Evolutionary conservation across 2,888 invertebrate genomes (phyloP).

Genomic region (Amphipyra berbera): DNA sequence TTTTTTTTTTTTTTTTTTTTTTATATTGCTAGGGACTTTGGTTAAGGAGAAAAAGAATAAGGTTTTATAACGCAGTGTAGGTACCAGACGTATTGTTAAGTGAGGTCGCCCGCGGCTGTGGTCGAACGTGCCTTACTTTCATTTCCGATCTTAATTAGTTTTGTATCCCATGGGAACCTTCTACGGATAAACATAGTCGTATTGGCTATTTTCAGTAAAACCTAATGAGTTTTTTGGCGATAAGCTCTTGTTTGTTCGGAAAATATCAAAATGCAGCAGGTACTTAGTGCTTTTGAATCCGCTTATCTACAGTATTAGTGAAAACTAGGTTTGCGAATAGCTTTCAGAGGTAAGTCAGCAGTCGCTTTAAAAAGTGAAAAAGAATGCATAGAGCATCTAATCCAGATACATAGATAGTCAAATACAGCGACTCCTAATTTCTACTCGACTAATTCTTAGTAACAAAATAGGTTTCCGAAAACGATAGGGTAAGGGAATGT

Average conservation of each 20-base stretch:
- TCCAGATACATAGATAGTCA: too few relatives aligned
- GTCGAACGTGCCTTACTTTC: slow-evolving; percentile 21
- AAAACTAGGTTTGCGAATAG: slow-evolving; percentile 2
- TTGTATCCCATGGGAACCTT: slow-evolving; percentile 11
- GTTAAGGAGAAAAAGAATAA: slow-evolving; percentile 55
- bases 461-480: too few relatives aligned
- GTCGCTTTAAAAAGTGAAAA: too few relatives aligned
- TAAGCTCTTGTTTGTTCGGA: slow-evolving; percentile 8
- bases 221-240: slow-evolving; percentile 6
- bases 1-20: too few relatives aligned
- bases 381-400: too few relatives aligned
- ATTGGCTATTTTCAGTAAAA: slow-evolving; percentile 13
- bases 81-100: slow-evolving; percentile 29
- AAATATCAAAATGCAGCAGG: slow-evolving; percentile 12
- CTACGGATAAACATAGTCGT: not conserved
- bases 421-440: too few relatives aligned
- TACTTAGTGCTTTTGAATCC: slow-evolving; percentile 5
- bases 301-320: slow-evolving; percentile 24
- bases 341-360: not conserved
- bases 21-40: too few relatives aligned
- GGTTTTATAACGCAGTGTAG: slow-evolving; percentile 47
- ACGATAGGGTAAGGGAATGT: too few relatives aligned
- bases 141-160: slow-evolving; percentile 36
- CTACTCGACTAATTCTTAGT: too few relatives aligned
- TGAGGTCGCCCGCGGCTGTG: not conserved